Conservation (phyloP, 2,113 vertebrate genomes). For the Calyptomena viridis region DNA sequence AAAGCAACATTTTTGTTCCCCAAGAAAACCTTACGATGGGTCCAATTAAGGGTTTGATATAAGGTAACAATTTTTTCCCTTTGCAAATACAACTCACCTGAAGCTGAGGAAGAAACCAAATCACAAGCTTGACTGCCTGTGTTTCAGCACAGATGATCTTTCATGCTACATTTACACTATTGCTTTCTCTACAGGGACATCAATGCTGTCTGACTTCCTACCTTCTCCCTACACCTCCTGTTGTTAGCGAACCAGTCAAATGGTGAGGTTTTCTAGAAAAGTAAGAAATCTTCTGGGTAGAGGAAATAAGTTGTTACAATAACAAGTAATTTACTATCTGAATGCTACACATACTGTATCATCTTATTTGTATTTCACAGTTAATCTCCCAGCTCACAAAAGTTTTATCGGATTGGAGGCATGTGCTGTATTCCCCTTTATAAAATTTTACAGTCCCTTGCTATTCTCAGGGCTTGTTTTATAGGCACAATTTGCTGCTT, state of each 20-base stretch:
- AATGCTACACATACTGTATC: slow-evolving; percentile 58
- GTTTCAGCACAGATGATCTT: neutral
- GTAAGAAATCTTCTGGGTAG: slow-evolving; percentile 40
- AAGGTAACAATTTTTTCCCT: neutral
- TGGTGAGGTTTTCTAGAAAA: neutral
- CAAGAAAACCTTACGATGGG: neutral
- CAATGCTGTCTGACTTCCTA: neutral
- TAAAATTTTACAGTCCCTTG: slow-evolving; percentile 77
- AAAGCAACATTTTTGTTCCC: neutral
- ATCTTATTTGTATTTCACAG: slow-evolving; percentile 75
- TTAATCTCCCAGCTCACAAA: slow-evolving; percentile 77
- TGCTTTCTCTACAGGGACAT: neutral
- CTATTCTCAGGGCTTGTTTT: slow-evolving; percentile 77
- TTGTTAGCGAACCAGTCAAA: slow-evolving; percentile 14
- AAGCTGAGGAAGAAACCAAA: slow-evolving; percentile 24
- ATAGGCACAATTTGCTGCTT: slow-evolving; percentile 79
- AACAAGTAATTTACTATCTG: slow-evolving; percentile 58
- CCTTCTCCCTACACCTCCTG: neutral
- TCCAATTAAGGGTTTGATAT: neutral
- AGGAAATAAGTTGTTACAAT: slow-evolving; percentile 67
- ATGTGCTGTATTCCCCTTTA: slow-evolving; percentile 75
- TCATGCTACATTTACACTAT: neutral
- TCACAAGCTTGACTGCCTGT: neutral
- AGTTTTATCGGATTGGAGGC: slow-evolving; percentile 75
- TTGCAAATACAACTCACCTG: neutral